Evolutionary conservation across 1,140 invertebrate species (phyloP), one percentile per base, ranked within the genome.

Genomic region (Oryctes rhinoceros): DNA sequence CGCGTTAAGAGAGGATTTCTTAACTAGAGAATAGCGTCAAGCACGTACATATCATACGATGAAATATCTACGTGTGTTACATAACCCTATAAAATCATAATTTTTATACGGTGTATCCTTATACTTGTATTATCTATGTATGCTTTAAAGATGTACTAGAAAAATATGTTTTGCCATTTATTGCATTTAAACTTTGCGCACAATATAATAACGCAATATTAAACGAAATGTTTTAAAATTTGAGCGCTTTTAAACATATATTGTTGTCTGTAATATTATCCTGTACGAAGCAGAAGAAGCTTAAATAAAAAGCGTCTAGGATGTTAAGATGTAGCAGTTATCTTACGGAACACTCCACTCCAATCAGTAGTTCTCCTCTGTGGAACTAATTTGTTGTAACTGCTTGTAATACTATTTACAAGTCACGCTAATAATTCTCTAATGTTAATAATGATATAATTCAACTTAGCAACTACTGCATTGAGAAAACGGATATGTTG

Each of bases 131-230:
- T n/a, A 30, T 30, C 24, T 59, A 59, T 59, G 53, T 18, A 59
- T 59, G 53, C n/a, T 15, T 53, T 53, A 15, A n/a, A 53, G 49
- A 15, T 59, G 15, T 18, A 18, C 53, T 59, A 59, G 15, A 59
- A 59, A 59, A 59, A 59, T 59, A 59, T 18, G 53, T n/a, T 59
- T 59, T 59, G n/a, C n/a, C n/a, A 18, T 18, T 59, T 59, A 59
- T 59, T 59, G 53, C 53, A 59, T n/a, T 44, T 59, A 59, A n/a
- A 18, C n/a, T 15, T 53, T 59, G 15, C 53, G 15, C 2, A 59
- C 18, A 1, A 59, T 59, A 11, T 53, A 53, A 13, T 6, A 59
- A 59, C 15, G 15, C 3, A n/a, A 59, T 18, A 6, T n/a, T 7
- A 59, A 59, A 59, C 18, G 18, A 59, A 59, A 59, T 18, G 5